A percentile compares a stretch with the other conserved stretches of the same genome.
These are phyloP conservation scores for Chironomus riparius DNA, from an alignment of 2,888 invertebrate species.

Conservation along the genomic window DNA sequence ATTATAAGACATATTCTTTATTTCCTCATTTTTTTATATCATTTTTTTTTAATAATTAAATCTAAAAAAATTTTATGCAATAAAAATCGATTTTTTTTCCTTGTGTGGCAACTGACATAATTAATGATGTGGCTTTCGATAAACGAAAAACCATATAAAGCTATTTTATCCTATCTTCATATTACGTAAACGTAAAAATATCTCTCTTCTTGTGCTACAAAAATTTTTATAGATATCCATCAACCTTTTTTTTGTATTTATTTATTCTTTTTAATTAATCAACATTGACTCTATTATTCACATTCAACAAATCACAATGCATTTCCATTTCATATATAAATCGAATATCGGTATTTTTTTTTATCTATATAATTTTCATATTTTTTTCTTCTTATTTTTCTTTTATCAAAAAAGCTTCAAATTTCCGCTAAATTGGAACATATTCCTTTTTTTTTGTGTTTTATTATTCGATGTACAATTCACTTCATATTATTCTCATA, in stretches of 20 bases:
- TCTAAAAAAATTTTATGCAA: not conserved
- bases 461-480: slow-evolving; percentile 4
- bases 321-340: slow-evolving; percentile 3
- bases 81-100: slow-evolving; percentile 2
- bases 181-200: not conserved
- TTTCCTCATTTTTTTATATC: not conserved
- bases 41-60: not conserved
- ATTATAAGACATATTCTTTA: not conserved
- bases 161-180: not conserved
- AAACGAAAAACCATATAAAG: not conserved
- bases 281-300: slow-evolving; percentile 22
- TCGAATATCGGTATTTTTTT: not conserved
- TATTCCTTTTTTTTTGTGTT: not conserved
- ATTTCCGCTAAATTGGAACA: not conserved
- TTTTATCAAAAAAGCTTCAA: slow-evolving; percentile 1
- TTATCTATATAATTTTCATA: not conserved
- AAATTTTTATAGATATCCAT: not conserved
- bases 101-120: not conserved
- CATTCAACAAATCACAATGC: slow-evolving; percentile 24
- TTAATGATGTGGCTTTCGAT: not conserved
- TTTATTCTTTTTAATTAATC: not conserved
- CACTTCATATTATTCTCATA: no score
- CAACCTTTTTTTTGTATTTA: not conserved
- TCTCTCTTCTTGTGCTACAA: not conserved
- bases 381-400: not conserved